Evolutionary conservation across 2,888 invertebrate genomes (phyloP), one percentile per base, ranked within the genome.

Genomic region (Nomada ferruginata): DNA sequence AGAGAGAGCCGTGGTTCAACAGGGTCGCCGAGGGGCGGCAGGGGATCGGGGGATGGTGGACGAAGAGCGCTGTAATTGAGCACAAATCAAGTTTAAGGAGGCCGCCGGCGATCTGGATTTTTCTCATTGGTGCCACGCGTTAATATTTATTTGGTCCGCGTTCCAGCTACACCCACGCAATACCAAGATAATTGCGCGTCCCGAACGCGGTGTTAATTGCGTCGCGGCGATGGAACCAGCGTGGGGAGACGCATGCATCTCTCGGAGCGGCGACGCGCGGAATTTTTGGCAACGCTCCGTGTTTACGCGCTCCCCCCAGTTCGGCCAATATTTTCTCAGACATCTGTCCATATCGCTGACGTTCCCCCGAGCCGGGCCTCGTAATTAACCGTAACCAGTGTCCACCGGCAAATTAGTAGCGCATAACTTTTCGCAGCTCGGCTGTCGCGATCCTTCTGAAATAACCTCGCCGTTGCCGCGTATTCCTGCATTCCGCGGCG

Each of bases 51-150:
- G 76, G 52, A 50, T 44, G 87, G 82, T 18, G 50, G 20, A 70
- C 74, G 85, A 79, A 86, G 76, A 83, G 90, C 89, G 80, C 90
- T 91, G 92, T 93, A 93, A 93, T 93, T 93, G 93, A 93, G 91
- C 93, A 93, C 93, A 93, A 93, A 93, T 93, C 93, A 93, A 92
- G 91, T 93, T 92, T 93, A 92, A 93, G 93, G 90, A 91, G 92
- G 89, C 89, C 79, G 29, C 55, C 61, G 23, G 59, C 74, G 64
- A 55, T 60, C 60, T 5, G 47, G 63, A 72, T 71, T 65, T 79
- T 80, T 81, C 20, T 57, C 44, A 82, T 81, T 47, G 26, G 64
- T 55, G 44, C 52, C 36, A 20, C 73, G 59, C 75, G 76, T 75
- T 79, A 79, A 84, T 70, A 79, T 89, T 85, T 85, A 83, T 83